Base-by-base conservation (phyloP, 64 coral and sea anemone species). In the Platygyra sinensis region DNA sequence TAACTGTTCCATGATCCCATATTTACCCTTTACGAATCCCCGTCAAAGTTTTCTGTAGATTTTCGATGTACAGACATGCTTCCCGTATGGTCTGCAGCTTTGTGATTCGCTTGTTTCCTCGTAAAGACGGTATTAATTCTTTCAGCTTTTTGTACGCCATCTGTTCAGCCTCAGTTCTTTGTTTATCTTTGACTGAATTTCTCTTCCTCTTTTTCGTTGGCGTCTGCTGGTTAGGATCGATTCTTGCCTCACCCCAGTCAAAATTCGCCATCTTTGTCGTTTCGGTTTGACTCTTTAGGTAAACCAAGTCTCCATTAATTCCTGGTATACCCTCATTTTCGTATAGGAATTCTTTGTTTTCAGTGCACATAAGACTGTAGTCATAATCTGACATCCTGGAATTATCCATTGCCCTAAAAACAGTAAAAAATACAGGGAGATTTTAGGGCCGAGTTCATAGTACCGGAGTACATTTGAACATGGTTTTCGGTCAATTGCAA, bases 161-260 rank as follows among this genome's bases (percentile, higher is more conserved):
- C 57, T 97, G 95, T 19, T 97, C 92, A 7, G 95, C 95, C 60
- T 90, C 95, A n/a, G 88, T 97, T 78, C 95, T 76, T 9, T 88
- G 31, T 88, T 67, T 93, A 60, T 97, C 95, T 83, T 92, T 89
- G 0, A 65, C 28, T 10, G 88, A 55, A 63, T 97, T 94, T 54
- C 95, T 60, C 52, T 97, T 97, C 17, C 95, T 54, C 1, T 73
- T 55, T 60, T 75, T 89, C 72, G 82, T 76, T 51, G 87, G 86
- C 8, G 60, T 62, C 30, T 32, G 22, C 4, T 8, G 28, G 13
- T 80, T 51, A 1, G 76, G 51, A 29, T 59, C 51, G n/a, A 69
- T 69, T 69, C 65, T 69, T 69, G n/a, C n/a, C n/a, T 69, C 65
- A 10, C 2, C 54, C 2, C 7, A 57, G 8, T 57, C 10, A 5